Conservation (phyloP, 2,797 vertebrate genomes). For the Lacerta bilineata region DNA sequence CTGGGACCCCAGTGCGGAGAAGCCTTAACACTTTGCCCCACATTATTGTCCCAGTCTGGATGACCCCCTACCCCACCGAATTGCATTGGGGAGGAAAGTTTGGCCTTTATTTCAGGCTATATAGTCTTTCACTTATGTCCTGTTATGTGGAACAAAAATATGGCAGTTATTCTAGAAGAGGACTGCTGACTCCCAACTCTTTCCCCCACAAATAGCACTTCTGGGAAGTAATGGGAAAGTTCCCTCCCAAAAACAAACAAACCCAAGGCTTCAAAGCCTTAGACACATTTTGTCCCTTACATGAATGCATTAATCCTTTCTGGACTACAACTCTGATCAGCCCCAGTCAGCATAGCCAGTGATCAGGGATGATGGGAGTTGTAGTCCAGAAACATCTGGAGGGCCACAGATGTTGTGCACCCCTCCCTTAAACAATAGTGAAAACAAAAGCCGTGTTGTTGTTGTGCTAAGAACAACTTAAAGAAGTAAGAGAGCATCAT, state of each 20-base stretch:
- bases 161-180: not conserved
- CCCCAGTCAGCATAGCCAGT: too few species aligned
- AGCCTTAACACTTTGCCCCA: not conserved
- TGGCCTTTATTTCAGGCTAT: not conserved
- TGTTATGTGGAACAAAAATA: not conserved
- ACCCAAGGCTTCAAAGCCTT: not conserved
- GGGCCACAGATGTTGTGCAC: too few species aligned
- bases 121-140: not conserved
- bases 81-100: not conserved
- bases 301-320: too few species aligned
- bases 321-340: too few species aligned
- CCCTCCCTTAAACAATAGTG: not conserved
- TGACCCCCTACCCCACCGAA: not conserved
- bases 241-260: not conserved
- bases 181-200: not conserved
- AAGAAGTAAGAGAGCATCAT: not conserved
- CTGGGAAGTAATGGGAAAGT: not conserved
- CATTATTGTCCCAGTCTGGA: not conserved
- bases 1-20: not conserved
- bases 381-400: too few species aligned
- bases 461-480: not conserved
- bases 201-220: not conserved
- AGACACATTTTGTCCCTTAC: not conserved
- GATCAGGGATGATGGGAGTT: too few species aligned
- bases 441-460: not conserved